Conservation (phyloP, 37 sponge, comb jelly and placozoan genomes). For the Beroe forskalii region DNA sequence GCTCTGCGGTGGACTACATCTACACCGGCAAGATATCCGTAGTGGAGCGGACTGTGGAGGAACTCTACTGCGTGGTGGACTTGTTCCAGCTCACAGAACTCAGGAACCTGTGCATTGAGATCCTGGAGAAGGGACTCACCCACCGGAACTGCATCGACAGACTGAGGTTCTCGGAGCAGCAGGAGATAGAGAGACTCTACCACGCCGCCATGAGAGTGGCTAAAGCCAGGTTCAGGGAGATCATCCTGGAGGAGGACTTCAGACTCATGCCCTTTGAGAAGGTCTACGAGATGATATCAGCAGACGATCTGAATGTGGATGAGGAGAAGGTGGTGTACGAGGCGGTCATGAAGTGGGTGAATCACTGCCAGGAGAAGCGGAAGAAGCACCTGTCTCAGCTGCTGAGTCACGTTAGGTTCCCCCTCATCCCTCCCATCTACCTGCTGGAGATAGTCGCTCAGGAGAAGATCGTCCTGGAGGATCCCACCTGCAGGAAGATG, state of each 20-base stretch:
- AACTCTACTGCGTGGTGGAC: constrained; percentile 54
- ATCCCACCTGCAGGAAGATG: constrained; percentile 41
- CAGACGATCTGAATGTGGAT: constrained; percentile 65
- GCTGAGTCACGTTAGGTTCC: constrained; percentile 48
- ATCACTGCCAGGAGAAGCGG: constrained; percentile 21
- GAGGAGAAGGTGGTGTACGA: constrained; percentile 63
- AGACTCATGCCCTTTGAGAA: constrained; percentile 65
- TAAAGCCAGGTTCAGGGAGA: constrained; percentile 45
- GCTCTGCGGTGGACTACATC: constrained; percentile 34
- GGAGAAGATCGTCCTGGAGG: constrained; percentile 45
- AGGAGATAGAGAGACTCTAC: constrained; percentile 60
- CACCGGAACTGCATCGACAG: constrained; percentile 56
- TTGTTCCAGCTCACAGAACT: constrained; percentile 61
- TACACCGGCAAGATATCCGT: constrained; percentile 63
- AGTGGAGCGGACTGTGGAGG: constrained; percentile 18
- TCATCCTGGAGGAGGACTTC: constrained; percentile 33
- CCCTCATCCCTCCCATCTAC: constrained; percentile 59
- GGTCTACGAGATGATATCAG: constrained; percentile 55
- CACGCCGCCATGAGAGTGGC: constrained; percentile 19
- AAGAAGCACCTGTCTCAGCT: constrained; percentile 56
- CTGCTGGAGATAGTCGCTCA: constrained; percentile 46
- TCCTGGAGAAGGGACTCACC: constrained; percentile 31
- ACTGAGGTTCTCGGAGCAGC: constrained; percentile 61
- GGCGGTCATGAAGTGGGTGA: constrained; percentile 60
- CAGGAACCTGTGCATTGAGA: constrained; percentile 36